Conservation (phyloP, 2,888 invertebrate species). For the Aelia acuminata region DNA sequence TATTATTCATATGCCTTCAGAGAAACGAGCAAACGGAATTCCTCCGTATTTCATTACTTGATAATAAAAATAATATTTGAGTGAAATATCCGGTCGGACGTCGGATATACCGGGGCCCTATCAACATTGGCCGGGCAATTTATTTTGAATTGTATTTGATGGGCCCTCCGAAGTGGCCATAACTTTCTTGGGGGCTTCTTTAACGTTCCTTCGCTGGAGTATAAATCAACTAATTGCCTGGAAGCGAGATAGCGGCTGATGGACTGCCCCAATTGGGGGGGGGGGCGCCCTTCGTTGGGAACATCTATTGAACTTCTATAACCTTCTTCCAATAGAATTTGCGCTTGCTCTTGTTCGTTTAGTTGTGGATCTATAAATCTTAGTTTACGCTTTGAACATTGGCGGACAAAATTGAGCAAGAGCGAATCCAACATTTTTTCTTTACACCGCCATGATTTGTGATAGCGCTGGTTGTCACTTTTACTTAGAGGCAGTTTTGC, state of each 20-base stretch:
- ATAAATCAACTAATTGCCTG: conserved; percentile 38
- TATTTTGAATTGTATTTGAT: conserved; percentile 38
- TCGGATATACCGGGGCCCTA: background rate
- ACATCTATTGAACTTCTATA: conserved; percentile 4
- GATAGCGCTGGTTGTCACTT: no score
- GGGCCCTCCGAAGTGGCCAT: background rate
- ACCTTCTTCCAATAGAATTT: background rate
- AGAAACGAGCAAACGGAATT: no score
- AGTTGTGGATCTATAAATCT: no score
- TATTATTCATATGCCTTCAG: no score
- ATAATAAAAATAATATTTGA: no score
- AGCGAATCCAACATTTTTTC: no score
- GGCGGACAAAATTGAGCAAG: no score
- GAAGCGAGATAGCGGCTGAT: conserved; percentile 15
- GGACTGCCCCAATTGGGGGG: background rate
- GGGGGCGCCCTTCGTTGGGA: background rate
- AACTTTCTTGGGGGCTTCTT: conserved; percentile 15
- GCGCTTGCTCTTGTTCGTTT: no score
- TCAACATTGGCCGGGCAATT: conserved; percentile 11
- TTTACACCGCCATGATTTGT: no score
- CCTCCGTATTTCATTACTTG: no score
- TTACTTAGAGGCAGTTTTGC: no score
- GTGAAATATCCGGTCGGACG: background rate
- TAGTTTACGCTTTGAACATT: no score
- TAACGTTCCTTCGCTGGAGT: background rate